Evolutionary conservation across 2,113 vertebrate species (phyloP), one percentile per base, ranked within the genome.

Genomic region (Kryptolebias marmoratus): DNA sequence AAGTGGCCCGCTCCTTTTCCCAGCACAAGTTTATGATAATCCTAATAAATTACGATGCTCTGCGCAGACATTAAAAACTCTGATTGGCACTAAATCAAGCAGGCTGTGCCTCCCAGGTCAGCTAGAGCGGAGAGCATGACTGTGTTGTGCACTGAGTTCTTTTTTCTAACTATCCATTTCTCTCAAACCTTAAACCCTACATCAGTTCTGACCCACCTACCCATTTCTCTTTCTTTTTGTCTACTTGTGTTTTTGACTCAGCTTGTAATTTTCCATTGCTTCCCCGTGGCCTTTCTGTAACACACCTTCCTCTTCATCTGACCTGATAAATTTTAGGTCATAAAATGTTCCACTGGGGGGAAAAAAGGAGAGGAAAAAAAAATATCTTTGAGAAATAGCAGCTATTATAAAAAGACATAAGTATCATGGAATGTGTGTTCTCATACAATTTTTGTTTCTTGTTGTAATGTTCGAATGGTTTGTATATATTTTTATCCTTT

Each of bases 71-170:
- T 91, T 92, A 91, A 88, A 85, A 92, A 83, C 68, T 87, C 73
- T 87, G 89, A 92, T 90, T 92, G 88, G 83, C 88, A 82, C 84
- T 93, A 92, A 92, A 93, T 92, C 89, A 92, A 86, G 89, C 68
- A 73, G 59, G 64, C 90, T 81, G 66, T 64, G 73, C 84, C 80
- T 88, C 86, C 87, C 80, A 77, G 91, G 89, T 90, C 85, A 89
- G 52, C 44, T 60, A 66, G 71, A 79, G 68, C 71, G 36, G 60
- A 62, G 74, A 67, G 70, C 71, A 66, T 30, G 67, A n/a, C 44
- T 77, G 63, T 55, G 60, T 63, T 42, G 59, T 60, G 64, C 67
- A 39, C 30, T 18, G 39, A 22, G 8, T 68, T 71, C 61, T 62
- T 50, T 50, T 30, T 62, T 68, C 59, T 55, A 80, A 81, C 78